A percentile compares a stretch with the other conserved stretches of the same genome.
Evolutionary conservation across 2,888 invertebrate genomes (phyloP).

Genomic region (Drosophila nr. fundita): DNA sequence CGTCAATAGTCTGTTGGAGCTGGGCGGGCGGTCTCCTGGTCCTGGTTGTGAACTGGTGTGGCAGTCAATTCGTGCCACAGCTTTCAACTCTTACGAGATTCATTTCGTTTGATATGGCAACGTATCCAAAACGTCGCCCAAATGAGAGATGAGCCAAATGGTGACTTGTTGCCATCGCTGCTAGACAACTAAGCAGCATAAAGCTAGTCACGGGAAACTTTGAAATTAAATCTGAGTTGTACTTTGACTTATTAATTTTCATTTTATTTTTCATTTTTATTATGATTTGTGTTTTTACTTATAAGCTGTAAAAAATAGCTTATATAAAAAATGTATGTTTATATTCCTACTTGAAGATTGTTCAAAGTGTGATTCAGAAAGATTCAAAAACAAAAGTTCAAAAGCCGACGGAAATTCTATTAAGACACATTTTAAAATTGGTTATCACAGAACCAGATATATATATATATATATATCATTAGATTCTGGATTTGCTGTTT

Average conservation of each 20-base stretch:
- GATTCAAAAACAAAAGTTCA: neutral
- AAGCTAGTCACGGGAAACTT: conserved; percentile 10
- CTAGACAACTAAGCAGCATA: neutral
- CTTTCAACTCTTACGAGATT: conserved; percentile 50
- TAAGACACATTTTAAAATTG: neutral
- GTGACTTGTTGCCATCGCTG: conserved; percentile 36
- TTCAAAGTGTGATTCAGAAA: neutral
- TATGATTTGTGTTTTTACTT: neutral
- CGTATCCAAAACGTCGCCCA: conserved; percentile 31
- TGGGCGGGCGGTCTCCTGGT: conserved; percentile 37
- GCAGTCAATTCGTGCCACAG: conserved; percentile 60
- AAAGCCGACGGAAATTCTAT: neutral
- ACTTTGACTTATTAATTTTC: neutral
- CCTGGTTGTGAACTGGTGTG: conserved; percentile 17
- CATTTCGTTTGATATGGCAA: conserved; percentile 48
- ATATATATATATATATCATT: no score
- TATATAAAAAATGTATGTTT: no score
- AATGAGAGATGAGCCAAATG: conserved; percentile 44
- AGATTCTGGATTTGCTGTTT: neutral
- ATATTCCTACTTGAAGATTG: neutral
- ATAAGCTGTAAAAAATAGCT: neutral
- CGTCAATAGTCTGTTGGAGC: conserved; percentile 27
- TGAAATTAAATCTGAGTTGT: neutral
- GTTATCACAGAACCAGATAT: neutral
- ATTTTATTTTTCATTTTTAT: neutral